A percentile compares a stretch with the other conserved stretches of the same genome.
These are phyloP conservation scores for Psylliodes chrysocephalus DNA, from an alignment of 2,888 invertebrate species.

Conservation along the genomic window DNA sequence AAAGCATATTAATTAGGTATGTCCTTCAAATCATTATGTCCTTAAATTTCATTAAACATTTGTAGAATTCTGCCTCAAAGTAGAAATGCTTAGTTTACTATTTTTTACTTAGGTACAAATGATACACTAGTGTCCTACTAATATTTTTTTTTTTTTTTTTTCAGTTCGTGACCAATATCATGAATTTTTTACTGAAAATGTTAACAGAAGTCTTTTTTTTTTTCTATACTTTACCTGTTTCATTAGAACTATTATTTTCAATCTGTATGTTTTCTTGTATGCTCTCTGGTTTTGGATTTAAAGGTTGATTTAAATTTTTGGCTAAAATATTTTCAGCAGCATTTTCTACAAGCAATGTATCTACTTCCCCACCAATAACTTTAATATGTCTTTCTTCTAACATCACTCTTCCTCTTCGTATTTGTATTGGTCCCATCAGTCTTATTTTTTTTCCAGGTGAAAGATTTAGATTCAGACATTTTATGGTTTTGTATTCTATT, in stretches of 20 bases:
- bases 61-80: too few species aligned
- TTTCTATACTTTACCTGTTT: slow-evolving; percentile 7
- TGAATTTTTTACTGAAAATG: too few species aligned
- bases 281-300: slow-evolving; percentile 63
- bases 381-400: slow-evolving; percentile 71
- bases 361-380: slow-evolving; percentile 79
- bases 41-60: too few species aligned
- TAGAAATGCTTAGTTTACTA: too few species aligned
- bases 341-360: slow-evolving; percentile 69
- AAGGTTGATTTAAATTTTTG: slow-evolving; percentile 67
- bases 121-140: too few species aligned
- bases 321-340: slow-evolving; percentile 72
- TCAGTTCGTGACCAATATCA: too few species aligned
- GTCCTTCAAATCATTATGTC: too few species aligned
- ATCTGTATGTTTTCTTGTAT: slow-evolving; percentile 50
- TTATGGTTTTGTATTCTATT: slow-evolving; percentile 76
- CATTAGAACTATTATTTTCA: slow-evolving; percentile 27
- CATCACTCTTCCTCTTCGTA: slow-evolving; percentile 76
- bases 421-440: slow-evolving; percentile 76
- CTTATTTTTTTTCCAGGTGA: slow-evolving; percentile 73
- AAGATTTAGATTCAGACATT: slow-evolving; percentile 68
- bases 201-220: too few species aligned
- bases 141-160: too few species aligned
- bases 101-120: too few species aligned
- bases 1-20: too few species aligned